Base-by-base conservation (phyloP, 2,797 vertebrate species). In the Delichon dasypus region DNA sequence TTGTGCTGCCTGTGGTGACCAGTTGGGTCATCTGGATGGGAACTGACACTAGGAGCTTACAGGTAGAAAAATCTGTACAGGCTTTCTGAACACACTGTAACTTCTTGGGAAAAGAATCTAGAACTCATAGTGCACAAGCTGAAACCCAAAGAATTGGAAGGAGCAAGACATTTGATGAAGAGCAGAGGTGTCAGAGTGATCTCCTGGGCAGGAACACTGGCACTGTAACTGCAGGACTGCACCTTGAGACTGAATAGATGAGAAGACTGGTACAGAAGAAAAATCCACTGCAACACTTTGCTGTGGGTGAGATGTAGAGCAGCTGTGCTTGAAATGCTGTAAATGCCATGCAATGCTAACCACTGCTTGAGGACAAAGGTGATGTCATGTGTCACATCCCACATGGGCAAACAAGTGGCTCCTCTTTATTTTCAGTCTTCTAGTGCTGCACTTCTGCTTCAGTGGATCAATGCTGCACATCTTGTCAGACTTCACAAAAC, bases 361-460 rank as follows among this genome's bases (percentile, higher is more conserved):
- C 29, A 3, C n/a, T 79, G 38, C 53, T 55, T 80, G 9, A 34
- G 32, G 50, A 29, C 7, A 13, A 58, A 65, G 44, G 21, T 32
- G 34, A 11, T 29, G 13, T 53, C 38, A 22, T 0, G 0, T 44
- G 11, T 42, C 8, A 26, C 0, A 1, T 67, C 34, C 48, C 15
- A 34, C 17, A 30, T 16, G 2, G 6, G 48, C 84, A 76, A 3
- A 30, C 4, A 14, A 61, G 30, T 25, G 45, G 5, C 25, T 85
- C 16, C 30, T 64, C 51, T 86, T 67, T 29, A 11, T 34, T 93
- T 89, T 42, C 30, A 54, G n/a, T 66, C 55, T 72, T 34, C 21
- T 10, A 53, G 20, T 3, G 3, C 42, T 32, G 22, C 17, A 5
- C 3, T 61, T 75, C 51, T 78, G 50, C 53, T 64, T 85, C 42